phyloP scores from a whole-genome alignment of 2,888 invertebrate genomes.

The Pycnomerus fuliginosus region DNA sequence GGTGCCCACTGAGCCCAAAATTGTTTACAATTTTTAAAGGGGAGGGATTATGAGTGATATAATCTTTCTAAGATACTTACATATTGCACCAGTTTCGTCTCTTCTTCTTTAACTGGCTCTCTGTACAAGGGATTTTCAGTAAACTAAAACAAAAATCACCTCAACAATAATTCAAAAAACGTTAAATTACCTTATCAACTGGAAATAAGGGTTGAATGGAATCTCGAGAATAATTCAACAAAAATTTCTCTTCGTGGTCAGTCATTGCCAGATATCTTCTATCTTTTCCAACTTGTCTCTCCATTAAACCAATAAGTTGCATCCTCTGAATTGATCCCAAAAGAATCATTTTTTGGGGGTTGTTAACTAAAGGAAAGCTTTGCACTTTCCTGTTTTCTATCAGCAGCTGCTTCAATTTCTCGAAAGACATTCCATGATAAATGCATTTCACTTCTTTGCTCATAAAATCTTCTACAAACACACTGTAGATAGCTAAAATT shows the following conservation, averaged over 20 bases:
- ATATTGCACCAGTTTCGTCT: too few species aligned
- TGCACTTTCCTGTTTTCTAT: slow-evolving; percentile 66
- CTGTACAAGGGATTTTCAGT: slow-evolving; percentile 6
- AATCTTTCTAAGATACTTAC: too few species aligned
- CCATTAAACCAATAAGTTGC: slow-evolving; percentile 80
- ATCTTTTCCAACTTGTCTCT: slow-evolving; percentile 78
- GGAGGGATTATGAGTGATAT: too few species aligned
- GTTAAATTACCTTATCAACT: too few species aligned
- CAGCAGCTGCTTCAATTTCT: slow-evolving; percentile 77
- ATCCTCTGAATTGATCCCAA: slow-evolving; percentile 88
- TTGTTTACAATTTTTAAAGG: too few species aligned
- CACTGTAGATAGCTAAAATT: slow-evolving; percentile 78
- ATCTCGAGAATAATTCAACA: too few species aligned
- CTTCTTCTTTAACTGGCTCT: too few species aligned
- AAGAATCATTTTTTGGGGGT: slow-evolving; percentile 82
- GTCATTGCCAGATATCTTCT: slow-evolving; percentile 53
- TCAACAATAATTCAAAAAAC: too few species aligned
- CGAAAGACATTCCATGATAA: slow-evolving; percentile 86
- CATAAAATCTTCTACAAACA: slow-evolving; percentile 97
- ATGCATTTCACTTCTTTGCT: slow-evolving; percentile 81
- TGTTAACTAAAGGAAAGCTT: slow-evolving; percentile 89
- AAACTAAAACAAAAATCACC: slow-evolving; percentile 9
- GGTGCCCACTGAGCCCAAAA: too few species aligned
- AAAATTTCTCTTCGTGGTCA: slow-evolving; percentile 5
- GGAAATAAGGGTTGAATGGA: too few species aligned